Conservation (phyloP, 2,888 invertebrate genomes). For the Caenorhabditis virilis region DNA sequence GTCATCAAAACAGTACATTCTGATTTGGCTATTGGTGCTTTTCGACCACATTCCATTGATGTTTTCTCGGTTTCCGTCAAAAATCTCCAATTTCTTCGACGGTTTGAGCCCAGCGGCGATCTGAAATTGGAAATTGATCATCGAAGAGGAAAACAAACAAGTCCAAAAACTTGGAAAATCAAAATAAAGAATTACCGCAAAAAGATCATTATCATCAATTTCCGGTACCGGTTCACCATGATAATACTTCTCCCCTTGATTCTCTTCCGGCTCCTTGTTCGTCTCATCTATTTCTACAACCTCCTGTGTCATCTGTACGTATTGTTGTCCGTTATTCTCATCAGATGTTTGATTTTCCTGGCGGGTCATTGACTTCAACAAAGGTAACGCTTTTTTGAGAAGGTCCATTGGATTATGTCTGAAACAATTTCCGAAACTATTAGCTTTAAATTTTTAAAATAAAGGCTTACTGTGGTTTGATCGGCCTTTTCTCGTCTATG, state of each 20-base stretch:
- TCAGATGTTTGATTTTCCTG: constrained; percentile 1
- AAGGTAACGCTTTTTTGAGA: constrained; percentile 28
- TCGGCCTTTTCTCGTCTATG: neutral
- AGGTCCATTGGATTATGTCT: constrained; percentile 26
- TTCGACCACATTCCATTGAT: constrained; percentile 34
- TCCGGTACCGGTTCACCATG: constrained; percentile 68
- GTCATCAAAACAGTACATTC: constrained; percentile 66
- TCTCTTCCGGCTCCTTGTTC: constrained; percentile 24
- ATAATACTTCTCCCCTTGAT: constrained; percentile 47
- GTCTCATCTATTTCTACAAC: too few relatives aligned
- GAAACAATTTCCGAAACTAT: neutral
- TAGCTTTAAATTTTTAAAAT: neutral
- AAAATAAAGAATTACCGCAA: too few relatives aligned
- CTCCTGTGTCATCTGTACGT: constrained; percentile 9
- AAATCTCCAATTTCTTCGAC: constrained; percentile 47
- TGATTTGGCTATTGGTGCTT: constrained; percentile 59
- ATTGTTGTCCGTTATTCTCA: constrained; percentile 13
- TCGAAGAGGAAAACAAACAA: too few relatives aligned
- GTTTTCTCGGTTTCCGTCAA: constrained; percentile 32
- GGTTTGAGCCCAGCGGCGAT: constrained; percentile 59
- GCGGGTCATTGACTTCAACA: constrained; percentile 19
- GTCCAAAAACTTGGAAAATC: too few relatives aligned
- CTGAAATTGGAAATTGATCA: too few relatives aligned
- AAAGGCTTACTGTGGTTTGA: neutral
- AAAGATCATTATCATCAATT: constrained; percentile 61